Evolutionary conservation across 2,888 invertebrate genomes (phyloP).

Genomic region (Branchipolynoe longqiensis): DNA sequence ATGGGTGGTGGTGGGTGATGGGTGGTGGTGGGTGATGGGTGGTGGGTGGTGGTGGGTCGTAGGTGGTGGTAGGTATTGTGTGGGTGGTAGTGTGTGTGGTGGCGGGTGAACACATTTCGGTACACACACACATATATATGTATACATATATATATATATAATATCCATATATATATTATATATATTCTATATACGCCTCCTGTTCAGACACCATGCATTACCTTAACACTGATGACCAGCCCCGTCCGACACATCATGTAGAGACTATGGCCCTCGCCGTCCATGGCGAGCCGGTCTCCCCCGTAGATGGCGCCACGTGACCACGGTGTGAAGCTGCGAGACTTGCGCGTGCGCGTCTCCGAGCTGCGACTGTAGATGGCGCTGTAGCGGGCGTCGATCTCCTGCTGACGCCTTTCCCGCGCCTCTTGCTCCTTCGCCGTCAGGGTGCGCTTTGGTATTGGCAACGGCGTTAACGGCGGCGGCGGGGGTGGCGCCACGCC

Average conservation of each 20-base stretch:
- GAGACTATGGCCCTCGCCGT: neutral
- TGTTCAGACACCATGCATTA: neutral
- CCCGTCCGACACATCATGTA: slow-evolving; percentile 12
- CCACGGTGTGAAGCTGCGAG: neutral
- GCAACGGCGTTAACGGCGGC: too few species aligned
- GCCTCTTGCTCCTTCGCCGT: neutral
- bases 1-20: too few species aligned
- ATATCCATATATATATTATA: neutral
- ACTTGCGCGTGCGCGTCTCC: too few species aligned
- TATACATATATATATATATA: too few species aligned
- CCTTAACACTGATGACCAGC: slow-evolving; percentile 23
- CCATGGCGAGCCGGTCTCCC: neutral
- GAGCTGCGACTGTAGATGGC: slow-evolving; percentile 7
- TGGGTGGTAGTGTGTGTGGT: too few species aligned
- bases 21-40: too few species aligned
- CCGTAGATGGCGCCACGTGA: neutral
- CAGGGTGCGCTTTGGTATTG: too few species aligned
- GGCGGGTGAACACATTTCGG: too few species aligned
- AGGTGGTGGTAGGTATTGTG: too few species aligned
- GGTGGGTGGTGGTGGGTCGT: too few species aligned
- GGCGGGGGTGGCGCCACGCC: too few species aligned
- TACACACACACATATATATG: too few species aligned
- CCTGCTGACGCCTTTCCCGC: neutral
- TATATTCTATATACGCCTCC: neutral
- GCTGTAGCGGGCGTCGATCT: neutral